Evolutionary conservation across 2,797 vertebrate genomes (phyloP), one percentile per base, ranked within the genome.

Genomic region (Aulostomus chinensis): DNA sequence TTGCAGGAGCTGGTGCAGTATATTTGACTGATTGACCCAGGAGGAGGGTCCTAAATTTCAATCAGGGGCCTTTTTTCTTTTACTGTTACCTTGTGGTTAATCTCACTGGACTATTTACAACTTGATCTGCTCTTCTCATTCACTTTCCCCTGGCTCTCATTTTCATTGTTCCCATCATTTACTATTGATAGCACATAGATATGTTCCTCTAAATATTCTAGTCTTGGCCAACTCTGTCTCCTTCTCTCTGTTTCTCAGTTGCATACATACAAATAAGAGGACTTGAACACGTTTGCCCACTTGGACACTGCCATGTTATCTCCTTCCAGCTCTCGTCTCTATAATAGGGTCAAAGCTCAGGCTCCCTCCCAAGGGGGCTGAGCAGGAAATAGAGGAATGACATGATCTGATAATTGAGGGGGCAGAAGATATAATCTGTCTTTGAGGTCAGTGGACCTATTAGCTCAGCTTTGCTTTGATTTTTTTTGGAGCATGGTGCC

Each of bases 341-440:
- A 28, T 71, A 68, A 66, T 58, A 50, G 43, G 54, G 55, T 70
- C 53, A 63, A 52, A 29, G 10, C 32, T 64, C 37, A 13, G 29
- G 24, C 24, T 57, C 26, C 25, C 26, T 62, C 29, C 32, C 29
- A 25, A 43, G 4, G 45, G 11, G 13, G 32, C 43, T 53, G 51
- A 31, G 62, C 68, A 52, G 55, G 58, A 75, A 68, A 69, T 67
- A 47, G 50, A 65, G 24, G 38, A 56, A 47, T 62, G 32, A 38
- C 46, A 49, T 42, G 7, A 51, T 52, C 26, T 32, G 36, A 57
- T 78, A 50, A 76, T 67, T 78, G 25, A 31, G 43, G 41, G 32
- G 13, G 5, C 25, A 40, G 10, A 45, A 30, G 30, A 62, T 58
- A 18, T 48, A 47, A 61, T 69, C 29, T 64, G 58, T 35, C 37